Evolutionary conservation across 2,797 vertebrate genomes (phyloP).

Genomic region (Anguilla marmorata): DNA sequence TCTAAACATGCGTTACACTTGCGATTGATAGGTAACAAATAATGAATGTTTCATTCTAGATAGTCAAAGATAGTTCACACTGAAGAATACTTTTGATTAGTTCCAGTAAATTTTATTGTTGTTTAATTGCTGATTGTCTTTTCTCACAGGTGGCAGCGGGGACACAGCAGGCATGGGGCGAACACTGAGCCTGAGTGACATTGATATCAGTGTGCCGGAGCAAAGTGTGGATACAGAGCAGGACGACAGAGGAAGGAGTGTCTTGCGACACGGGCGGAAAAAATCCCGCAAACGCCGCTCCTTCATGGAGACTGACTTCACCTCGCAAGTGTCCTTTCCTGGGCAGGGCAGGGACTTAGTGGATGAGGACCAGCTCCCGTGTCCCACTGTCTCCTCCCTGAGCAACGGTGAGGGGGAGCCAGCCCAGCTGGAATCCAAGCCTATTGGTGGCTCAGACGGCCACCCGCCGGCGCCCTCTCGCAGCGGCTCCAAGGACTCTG

Average conservation of each 20-base stretch:
- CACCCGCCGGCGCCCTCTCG: conserved; percentile 45
- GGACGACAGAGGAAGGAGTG: conserved; percentile 22
- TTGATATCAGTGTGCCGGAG: conserved; percentile 51
- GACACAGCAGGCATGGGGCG: conserved; percentile 50
- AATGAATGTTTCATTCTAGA: background rate
- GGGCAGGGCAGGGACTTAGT: conserved; percentile 50
- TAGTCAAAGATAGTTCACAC: background rate
- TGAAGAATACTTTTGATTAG: background rate
- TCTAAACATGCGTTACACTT: background rate
- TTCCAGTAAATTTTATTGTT: background rate
- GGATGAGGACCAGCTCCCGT: conserved; percentile 51
- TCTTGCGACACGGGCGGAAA: conserved; percentile 59
- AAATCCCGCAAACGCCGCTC: conserved; percentile 74
- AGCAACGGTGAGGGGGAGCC: conserved; percentile 70
- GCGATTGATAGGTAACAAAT: too few species aligned
- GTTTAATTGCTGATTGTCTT: conserved; percentile 6
- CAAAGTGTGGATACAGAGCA: conserved; percentile 35
- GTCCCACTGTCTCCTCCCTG: conserved; percentile 68
- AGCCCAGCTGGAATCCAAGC: conserved; percentile 74
- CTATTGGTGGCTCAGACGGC: conserved; percentile 56
- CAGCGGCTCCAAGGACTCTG: conserved; percentile 23
- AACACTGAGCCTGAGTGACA: conserved; percentile 58
- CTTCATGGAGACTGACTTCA: conserved; percentile 74
- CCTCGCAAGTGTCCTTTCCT: conserved; percentile 74
- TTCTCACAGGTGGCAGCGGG: conserved; percentile 54